Base-by-base conservation (phyloP, 2,888 invertebrate genomes). In the Melinaea menophilus region DNA sequence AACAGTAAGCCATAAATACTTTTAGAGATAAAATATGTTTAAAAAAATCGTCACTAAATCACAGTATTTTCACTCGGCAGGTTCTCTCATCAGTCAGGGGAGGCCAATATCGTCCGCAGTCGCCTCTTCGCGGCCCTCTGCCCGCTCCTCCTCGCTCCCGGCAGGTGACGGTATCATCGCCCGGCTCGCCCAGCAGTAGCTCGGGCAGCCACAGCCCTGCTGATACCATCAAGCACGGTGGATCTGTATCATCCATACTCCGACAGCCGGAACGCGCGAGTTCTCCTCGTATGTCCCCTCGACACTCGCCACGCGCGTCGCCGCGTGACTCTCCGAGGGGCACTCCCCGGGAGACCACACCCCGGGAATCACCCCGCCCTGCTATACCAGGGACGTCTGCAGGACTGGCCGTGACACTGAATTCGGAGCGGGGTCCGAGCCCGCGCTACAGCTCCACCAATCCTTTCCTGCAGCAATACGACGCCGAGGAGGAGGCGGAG, bases 161-260 rank as follows among this genome's bases (percentile, higher is more conserved):
- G 72, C 88, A 85, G 80, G 90, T 83, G 86, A 86, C 86, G 72
- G 84, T 86, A 55, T 86, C 94, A 80, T 94, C 95, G 79, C 96
- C 95, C 92, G 95, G 95, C 92, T 95, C 96, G 83, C 95, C 95
- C 93, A 95, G 95, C 93, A 95, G 94, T 92, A 94, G 95, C 91
- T 95, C 95, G 79, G 95, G 95, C 81, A 95, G 94, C 74, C 95
- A 95, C 81, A 95, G 95, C 78, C 95, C 95, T 74, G 95, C 95
- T 74, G 95, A 95, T 78, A 94, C 94, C 70, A 93, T 94, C 82
- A 94, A 94, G 81, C 93, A 94, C 84, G 89, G 87, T 69, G 88
- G 90, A 71, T 91, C 91, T 61, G 88, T 90, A 65, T 88, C 87
- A 59, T 91, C 90, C 35, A 88, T 90, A 62, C 76, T 87, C 73